Conservation (phyloP, 2,113 vertebrate species). For the Cisticola juncidis region DNA sequence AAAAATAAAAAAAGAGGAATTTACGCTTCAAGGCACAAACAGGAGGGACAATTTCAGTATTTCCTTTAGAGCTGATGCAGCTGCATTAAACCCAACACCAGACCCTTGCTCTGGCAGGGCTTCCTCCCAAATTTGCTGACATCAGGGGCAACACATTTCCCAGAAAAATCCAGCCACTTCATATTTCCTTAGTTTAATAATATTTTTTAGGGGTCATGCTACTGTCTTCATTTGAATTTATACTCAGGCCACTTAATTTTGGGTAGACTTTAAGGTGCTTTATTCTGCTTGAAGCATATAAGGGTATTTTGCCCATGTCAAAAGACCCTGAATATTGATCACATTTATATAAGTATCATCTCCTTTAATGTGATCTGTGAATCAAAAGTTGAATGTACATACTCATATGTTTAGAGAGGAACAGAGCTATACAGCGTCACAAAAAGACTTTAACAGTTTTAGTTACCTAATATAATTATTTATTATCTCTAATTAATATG, state of each 20-base stretch:
- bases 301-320: neutral
- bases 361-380: conserved; percentile 10
- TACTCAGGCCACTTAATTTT: neutral
- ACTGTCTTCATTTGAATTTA: neutral
- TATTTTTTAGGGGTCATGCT: neutral
- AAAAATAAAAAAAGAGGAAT: neutral
- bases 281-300: neutral
- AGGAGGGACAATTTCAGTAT: neutral
- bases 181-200: neutral
- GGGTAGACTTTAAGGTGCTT: neutral
- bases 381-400: neutral
- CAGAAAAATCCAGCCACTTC: neutral
- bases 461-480: conserved; percentile 77
- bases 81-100: neutral
- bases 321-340: neutral
- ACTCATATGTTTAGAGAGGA: neutral
- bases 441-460: conserved; percentile 63
- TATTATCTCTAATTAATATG: conserved; percentile 83
- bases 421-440: neutral
- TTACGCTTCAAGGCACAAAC: neutral
- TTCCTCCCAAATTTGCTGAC: neutral
- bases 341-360: neutral
- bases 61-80: neutral
- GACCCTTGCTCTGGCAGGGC: neutral
- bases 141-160: neutral